A percentile compares a stretch with the other conserved stretches of the same genome.
phyloP scores from a whole-genome alignment of 2,113 vertebrate species.

The Bombycilla garrulus region DNA sequence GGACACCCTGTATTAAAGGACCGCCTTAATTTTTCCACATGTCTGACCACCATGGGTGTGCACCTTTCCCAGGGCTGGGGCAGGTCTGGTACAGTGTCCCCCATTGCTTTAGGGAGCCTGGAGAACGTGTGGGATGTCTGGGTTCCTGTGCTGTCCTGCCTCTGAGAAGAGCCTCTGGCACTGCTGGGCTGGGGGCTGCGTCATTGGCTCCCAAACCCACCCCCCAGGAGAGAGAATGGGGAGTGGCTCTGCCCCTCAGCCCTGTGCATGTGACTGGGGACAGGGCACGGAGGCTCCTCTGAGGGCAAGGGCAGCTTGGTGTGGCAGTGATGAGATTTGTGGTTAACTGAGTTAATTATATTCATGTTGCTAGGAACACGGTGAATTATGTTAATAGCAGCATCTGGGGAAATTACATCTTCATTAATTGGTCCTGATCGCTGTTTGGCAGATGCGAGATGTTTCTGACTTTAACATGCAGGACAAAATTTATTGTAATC shows the following conservation, averaged over 20 bases:
- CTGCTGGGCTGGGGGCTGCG: accelerated
- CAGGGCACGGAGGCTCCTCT: background rate
- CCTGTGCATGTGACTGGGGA: background rate
- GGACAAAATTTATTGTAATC: conserved; percentile 37
- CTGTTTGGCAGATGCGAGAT: conserved; percentile 30
- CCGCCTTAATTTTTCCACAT: accelerated
- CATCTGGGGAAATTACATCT: conserved; percentile 63
- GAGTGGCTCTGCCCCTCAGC: background rate
- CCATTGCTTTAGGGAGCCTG: no score
- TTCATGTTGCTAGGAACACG: conserved; percentile 33
- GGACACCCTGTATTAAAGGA: background rate
- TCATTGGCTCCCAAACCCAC: background rate
- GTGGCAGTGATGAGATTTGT: accelerated
- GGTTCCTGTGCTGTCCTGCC: background rate
- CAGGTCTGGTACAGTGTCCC: background rate
- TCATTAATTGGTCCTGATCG: conserved; percentile 66
- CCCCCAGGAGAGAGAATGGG: accelerated
- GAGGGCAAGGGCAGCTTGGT: background rate
- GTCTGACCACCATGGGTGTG: accelerated
- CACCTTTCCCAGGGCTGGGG: accelerated
- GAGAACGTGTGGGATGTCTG: accelerated
- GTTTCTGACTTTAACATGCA: conserved; percentile 39
- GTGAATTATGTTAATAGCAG: conserved; percentile 54
- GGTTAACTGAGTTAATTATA: conserved; percentile 51
- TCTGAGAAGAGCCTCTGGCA: background rate